Evolutionary conservation across 2,888 invertebrate species (phyloP).

Genomic region (Tanytarsus gracilentus): DNA sequence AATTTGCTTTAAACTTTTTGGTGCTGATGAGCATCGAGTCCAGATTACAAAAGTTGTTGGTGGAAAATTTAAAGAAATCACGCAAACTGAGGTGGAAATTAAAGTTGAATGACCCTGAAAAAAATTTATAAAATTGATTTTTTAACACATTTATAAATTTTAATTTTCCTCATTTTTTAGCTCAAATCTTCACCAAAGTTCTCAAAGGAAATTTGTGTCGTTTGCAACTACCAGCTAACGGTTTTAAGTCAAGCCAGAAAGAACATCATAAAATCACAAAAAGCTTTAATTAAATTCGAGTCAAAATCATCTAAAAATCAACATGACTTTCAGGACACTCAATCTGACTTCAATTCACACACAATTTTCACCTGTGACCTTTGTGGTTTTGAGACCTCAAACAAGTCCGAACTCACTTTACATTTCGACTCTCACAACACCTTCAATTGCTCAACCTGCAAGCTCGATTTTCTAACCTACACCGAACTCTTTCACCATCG

Average conservation of each 20-base stretch:
- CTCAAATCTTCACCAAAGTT: not conserved
- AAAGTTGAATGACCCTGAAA: not conserved
- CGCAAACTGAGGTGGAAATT: constrained; percentile 2
- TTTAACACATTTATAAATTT: no score
- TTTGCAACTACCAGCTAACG: not conserved
- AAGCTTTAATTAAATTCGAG: not conserved
- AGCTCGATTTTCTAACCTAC: not conserved
- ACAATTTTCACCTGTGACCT: no score
- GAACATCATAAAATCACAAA: not conserved
- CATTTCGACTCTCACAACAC: no score
- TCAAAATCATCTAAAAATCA: not conserved
- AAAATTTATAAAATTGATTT: not conserved
- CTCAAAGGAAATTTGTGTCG: constrained; percentile 7
- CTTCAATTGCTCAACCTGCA: no score
- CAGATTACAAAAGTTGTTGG: not conserved
- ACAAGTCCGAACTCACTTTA: no score
- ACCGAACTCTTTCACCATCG: not conserved
- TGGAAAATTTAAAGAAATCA: constrained; percentile 4
- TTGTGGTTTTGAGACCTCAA: no score
- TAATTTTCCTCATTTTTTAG: not conserved
- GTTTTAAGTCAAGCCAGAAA: not conserved
- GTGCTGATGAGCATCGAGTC: not conserved
- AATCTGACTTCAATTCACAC: not conserved
- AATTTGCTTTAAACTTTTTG: not conserved
- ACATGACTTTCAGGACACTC: no score